phyloP scores from a whole-genome alignment of 37 sponge, comb jelly and placozoan genomes.

The Haliclona indistincta region DNA sequence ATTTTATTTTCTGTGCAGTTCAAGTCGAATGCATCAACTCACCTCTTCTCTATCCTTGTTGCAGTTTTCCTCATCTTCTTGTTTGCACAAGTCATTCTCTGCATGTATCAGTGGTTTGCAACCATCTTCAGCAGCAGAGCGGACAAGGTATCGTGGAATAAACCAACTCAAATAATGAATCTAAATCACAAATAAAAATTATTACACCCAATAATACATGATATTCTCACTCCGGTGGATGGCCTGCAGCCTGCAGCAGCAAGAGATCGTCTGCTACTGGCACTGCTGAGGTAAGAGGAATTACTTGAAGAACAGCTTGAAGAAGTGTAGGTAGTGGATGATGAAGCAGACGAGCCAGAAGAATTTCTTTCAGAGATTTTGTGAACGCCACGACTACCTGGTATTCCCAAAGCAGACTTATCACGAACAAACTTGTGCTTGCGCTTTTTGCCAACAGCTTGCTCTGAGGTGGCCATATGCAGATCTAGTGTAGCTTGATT shows the following conservation, averaged over 20 bases:
- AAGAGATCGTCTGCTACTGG: background rate
- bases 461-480: no score
- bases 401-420: background rate
- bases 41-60: no score
- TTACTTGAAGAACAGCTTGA: background rate
- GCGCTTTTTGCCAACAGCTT: background rate
- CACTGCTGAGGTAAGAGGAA: background rate
- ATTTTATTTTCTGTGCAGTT: background rate
- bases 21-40: no score
- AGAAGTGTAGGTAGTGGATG: background rate
- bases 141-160: slow-evolving; percentile 7
- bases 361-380: background rate
- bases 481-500: no score
- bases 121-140: background rate
- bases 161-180: slow-evolving; percentile 16
- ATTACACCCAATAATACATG: no score
- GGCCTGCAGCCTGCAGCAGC: background rate
- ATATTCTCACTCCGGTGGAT: background rate
- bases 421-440: background rate
- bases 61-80: no score
- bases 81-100: no score
- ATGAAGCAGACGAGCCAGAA: background rate
- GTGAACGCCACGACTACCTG: background rate
- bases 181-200: background rate
- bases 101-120: no score